A percentile compares a stretch with the other conserved stretches of the same genome.
These are phyloP conservation scores for Drosophila hamatofila DNA, from an alignment of 2,888 invertebrate species.

Conservation along the genomic window DNA sequence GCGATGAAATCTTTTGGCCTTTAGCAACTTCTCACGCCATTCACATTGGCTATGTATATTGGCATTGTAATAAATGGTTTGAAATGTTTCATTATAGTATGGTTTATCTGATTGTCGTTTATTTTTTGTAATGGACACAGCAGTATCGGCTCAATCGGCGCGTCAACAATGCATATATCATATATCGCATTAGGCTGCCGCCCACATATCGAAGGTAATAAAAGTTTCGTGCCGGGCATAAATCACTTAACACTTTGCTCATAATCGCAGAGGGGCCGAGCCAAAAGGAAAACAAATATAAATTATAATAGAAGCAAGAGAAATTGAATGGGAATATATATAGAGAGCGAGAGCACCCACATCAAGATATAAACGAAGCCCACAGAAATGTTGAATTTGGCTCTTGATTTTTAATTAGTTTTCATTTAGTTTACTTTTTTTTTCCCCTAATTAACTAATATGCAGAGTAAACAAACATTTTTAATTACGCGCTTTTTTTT, in stretches of 20 bases:
- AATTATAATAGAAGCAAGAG: neutral
- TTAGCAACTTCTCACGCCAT: slow-evolving; percentile 31
- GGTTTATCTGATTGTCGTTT: slow-evolving; percentile 55
- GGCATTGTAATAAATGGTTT: slow-evolving; percentile 33
- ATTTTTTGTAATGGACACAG: slow-evolving; percentile 28
- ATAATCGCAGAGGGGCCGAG: slow-evolving; percentile 35
- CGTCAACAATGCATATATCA: slow-evolving; percentile 44
- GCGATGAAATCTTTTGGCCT: slow-evolving; percentile 1
- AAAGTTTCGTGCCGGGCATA: slow-evolving; percentile 56
- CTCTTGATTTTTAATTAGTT: slow-evolving; percentile 6
- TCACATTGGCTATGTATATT: slow-evolving; percentile 22
- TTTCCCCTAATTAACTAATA: slow-evolving; percentile 52
- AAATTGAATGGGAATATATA: slow-evolving; percentile 8
- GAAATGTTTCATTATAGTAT: slow-evolving; percentile 34
- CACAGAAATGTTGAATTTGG: neutral
- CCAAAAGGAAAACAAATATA: slow-evolving; percentile 13
- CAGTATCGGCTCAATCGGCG: slow-evolving; percentile 23
- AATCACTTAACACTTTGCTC: slow-evolving; percentile 67
- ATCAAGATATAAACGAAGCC: neutral
- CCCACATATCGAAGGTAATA: slow-evolving; percentile 30
- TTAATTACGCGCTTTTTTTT: slow-evolving; percentile 31
- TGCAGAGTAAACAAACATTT: slow-evolving; percentile 46
- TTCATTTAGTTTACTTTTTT: slow-evolving; percentile 20
- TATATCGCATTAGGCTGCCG: slow-evolving; percentile 19
- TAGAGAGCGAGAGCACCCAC: slow-evolving; percentile 5